Evolutionary conservation across 2,888 invertebrate species (phyloP).

Genomic region (Habrosyne pyritoides): DNA sequence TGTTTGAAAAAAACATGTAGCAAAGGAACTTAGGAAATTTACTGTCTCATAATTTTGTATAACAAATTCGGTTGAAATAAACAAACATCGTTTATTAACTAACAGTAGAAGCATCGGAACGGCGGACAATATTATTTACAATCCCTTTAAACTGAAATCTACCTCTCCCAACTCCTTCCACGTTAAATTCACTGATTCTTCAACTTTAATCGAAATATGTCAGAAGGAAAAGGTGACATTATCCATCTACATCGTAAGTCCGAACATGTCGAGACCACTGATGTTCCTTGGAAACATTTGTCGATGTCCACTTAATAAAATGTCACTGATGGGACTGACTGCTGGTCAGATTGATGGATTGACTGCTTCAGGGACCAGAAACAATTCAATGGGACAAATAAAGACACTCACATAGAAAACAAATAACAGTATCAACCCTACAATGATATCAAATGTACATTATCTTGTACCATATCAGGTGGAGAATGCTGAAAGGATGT

Average conservation of each 20-base stretch:
- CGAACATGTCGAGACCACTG: constrained; percentile 26
- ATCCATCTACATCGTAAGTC: constrained; percentile 29
- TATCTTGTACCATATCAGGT: too few relatives aligned
- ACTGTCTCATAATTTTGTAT: too few relatives aligned
- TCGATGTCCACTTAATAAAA: constrained; percentile 45
- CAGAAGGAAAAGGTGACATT: constrained; percentile 11
- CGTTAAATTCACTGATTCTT: neutral
- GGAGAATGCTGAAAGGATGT: neutral
- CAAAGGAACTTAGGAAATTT: too few relatives aligned
- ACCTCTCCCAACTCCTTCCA: neutral
- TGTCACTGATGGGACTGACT: constrained; percentile 43
- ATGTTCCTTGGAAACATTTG: constrained; percentile 34
- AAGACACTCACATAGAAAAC: too few relatives aligned
- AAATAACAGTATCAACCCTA: too few relatives aligned
- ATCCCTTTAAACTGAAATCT: too few relatives aligned
- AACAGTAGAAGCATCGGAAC: too few relatives aligned
- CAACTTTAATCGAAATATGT: neutral
- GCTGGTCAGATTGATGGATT: constrained; percentile 46
- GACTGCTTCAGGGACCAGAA: constrained; percentile 16
- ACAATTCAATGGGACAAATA: constrained; percentile 3
- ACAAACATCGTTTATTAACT: too few relatives aligned
- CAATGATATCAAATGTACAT: too few relatives aligned
- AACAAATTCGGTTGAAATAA: neutral
- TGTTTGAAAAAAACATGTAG: too few relatives aligned
- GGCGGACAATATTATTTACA: too few relatives aligned